phyloP scores from a whole-genome alignment of 1,140 invertebrate species.

The Melipona quadrifasciata region DNA sequence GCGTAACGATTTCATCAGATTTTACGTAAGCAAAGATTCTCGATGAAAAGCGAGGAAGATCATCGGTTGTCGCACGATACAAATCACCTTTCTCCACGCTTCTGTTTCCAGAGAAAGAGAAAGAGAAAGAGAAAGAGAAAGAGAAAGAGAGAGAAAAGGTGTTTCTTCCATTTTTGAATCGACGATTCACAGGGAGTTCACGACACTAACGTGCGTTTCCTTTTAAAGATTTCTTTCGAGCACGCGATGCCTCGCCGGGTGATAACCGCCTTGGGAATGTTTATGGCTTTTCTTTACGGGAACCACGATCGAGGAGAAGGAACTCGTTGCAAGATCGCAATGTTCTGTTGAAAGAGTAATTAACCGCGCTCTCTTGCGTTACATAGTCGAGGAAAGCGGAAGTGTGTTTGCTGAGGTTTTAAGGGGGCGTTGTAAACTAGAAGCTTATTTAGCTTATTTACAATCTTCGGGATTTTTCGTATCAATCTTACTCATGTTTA shows the following conservation, averaged over 20 bases:
- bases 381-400: not conserved
- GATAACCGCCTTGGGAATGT: not conserved
- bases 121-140: too few relatives aligned
- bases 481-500: too few relatives aligned
- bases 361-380: not conserved
- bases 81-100: not conserved
- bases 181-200: not conserved
- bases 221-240: not conserved
- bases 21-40: slow-evolving; percentile 46
- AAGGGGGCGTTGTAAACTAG: not conserved
- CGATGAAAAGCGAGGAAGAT: not conserved
- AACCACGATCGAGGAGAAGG: not conserved
- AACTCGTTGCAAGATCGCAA: not conserved
- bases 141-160: not conserved
- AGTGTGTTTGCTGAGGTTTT: not conserved
- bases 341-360: not conserved
- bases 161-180: not conserved
- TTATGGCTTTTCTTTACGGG: not conserved
- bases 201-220: not conserved
- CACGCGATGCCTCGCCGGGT: not conserved
- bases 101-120: not conserved
- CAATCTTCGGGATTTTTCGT: too few relatives aligned
- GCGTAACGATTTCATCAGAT: slow-evolving; percentile 56
- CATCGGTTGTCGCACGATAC: not conserved
- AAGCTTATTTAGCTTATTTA: not conserved